A percentile compares a stretch with the other conserved stretches of the same genome.
Evolutionary conservation across 2,888 invertebrate species (phyloP).

Genomic region (Oconnorella tubifera): DNA sequence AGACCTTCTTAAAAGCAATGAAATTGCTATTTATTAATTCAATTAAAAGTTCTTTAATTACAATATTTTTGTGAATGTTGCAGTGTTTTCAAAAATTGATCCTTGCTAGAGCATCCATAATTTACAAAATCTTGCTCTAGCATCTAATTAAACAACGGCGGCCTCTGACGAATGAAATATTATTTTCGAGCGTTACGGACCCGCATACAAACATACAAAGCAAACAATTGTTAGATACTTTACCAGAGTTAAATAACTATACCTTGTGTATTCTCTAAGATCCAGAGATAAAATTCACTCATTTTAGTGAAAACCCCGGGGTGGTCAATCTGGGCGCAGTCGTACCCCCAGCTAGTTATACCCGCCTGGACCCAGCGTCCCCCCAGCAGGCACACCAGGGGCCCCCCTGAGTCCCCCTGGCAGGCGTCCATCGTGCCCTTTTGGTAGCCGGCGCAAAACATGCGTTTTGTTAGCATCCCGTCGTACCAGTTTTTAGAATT

Average conservation of each 20-base stretch:
- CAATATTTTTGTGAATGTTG: too few relatives aligned
- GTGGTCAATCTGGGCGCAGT: slow-evolving; percentile 44
- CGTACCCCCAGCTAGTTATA: slow-evolving; percentile 48
- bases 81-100: too few relatives aligned
- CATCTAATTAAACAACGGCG: too few relatives aligned
- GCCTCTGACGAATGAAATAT: too few relatives aligned
- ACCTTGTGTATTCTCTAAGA: slow-evolving; percentile 28
- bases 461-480: slow-evolving; percentile 17
- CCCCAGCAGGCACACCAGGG: slow-evolving; percentile 44
- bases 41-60: too few relatives aligned
- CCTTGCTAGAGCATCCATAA: too few relatives aligned
- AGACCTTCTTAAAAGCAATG: too few relatives aligned
- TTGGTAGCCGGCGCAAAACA: slow-evolving; percentile 31
- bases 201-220: too few relatives aligned
- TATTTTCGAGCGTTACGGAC: too few relatives aligned
- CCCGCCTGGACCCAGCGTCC: slow-evolving; percentile 45
- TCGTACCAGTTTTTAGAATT: slow-evolving; percentile 27
- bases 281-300: slow-evolving; percentile 42
- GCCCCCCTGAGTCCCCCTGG: slow-evolving; percentile 50
- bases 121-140: too few relatives aligned
- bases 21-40: too few relatives aligned
- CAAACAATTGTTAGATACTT: neutral
- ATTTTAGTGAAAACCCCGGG: slow-evolving; percentile 51
- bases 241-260: neutral
- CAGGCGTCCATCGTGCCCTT: slow-evolving; percentile 28